phyloP scores from a whole-genome alignment of 53 echinoderm and acorn worm genomes.

The Patiria pectinifera region DNA sequence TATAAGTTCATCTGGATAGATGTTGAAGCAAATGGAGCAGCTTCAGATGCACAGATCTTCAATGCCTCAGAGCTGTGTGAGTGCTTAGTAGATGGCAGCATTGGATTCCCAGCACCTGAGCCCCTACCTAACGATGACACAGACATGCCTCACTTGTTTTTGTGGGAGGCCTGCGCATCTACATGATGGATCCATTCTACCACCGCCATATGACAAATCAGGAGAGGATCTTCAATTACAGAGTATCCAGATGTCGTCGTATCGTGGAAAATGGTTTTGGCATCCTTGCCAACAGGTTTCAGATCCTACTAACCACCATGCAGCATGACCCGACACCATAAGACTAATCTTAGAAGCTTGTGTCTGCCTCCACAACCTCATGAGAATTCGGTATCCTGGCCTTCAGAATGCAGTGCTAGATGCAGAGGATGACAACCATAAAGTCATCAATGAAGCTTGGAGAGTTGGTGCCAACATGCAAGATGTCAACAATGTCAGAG shows the following conservation, averaged over 20 bases:
- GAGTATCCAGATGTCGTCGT: slow-evolving; percentile 36
- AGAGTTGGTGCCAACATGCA: neutral
- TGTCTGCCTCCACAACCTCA: slow-evolving; percentile 59
- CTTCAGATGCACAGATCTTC: slow-evolving; percentile 61
- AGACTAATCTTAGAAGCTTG: slow-evolving; percentile 33
- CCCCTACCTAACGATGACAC: slow-evolving; percentile 45
- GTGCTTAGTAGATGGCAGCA: neutral
- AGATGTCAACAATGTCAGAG: neutral
- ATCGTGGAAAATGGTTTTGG: slow-evolving; percentile 57
- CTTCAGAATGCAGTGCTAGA: slow-evolving; percentile 36
- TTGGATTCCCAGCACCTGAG: slow-evolving; percentile 57
- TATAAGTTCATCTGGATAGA: slow-evolving; percentile 64
- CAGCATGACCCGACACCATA: slow-evolving; percentile 30
- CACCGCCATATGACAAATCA: neutral
- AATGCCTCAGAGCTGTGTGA: slow-evolving; percentile 46
- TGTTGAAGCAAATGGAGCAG: slow-evolving; percentile 32
- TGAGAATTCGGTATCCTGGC: slow-evolving; percentile 39
- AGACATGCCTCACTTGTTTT: slow-evolving; percentile 41
- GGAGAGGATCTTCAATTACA: slow-evolving; percentile 52
- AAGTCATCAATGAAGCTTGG: slow-evolving; percentile 45
- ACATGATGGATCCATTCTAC: slow-evolving; percentile 65
- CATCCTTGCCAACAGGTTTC: slow-evolving; percentile 30
- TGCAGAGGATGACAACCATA: slow-evolving; percentile 32
- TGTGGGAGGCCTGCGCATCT: slow-evolving; percentile 27
- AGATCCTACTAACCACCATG: slow-evolving; percentile 27